Base-by-base conservation (phyloP, 1,140 invertebrate genomes). In the Calephelis virginiensis region DNA sequence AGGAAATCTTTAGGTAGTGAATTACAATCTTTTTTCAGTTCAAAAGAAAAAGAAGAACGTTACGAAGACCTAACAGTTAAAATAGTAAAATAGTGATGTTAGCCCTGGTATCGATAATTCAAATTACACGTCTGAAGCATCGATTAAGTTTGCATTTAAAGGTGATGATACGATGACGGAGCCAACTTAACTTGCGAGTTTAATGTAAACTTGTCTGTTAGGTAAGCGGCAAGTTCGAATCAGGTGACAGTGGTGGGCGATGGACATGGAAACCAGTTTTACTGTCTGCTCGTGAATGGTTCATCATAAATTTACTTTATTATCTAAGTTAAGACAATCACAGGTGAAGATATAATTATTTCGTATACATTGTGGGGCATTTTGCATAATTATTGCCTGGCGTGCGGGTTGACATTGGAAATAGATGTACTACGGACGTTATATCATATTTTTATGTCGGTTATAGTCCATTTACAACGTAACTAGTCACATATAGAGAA, bases 181-280 rank as follows among this genome's bases (percentile, higher is more conserved):
- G 37, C 10, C n/a, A 48, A 11, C 37, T n/a, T 38, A 38, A 28
- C 17, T 6, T 28, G 53, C 12, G 56, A 59, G 37, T 59, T 59
- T 59, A 38, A 59, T 59, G 56, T 59, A 59, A 59, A 59, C 37
- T 59, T 8, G 37, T 40, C 37, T 59, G 56, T 59, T 59, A 59
- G 6, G 37, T 59, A 40, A 56, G 9, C 5, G 37, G 50, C 50
- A 28, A 11, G 14, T 53, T 53, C 28, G 50, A 37, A 59, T 59
- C 56, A 59, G 56, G 56, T 40, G 56, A 59, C 56, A 59, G 37
- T 59, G 56, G 56, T 59, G 28, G 56, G 56, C 56, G 56, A n/a
- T n/a, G 8, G 17, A 59, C 12, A 28, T n/a, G 56, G 56, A 59
- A 59, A 37, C n/a, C 12, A 38, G 28, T 59, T 59, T 37, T 56